phyloP scores from a whole-genome alignment of 1,140 invertebrate species.

The Neodiprion lecontei region DNA sequence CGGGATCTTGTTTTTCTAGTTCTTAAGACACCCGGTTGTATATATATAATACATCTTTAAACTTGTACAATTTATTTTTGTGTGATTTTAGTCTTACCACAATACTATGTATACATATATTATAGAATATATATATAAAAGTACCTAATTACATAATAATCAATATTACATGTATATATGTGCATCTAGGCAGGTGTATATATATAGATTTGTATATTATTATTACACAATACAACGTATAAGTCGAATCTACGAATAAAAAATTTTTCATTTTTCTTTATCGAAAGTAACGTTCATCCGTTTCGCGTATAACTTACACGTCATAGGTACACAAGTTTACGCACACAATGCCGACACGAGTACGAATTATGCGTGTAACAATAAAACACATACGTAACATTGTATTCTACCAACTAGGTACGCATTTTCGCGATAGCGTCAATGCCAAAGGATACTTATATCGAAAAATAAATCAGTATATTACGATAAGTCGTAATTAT shows the following conservation, averaged over 20 bases:
- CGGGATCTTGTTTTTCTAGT: not conserved
- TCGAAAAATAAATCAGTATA: conserved; percentile 3
- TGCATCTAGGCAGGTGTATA: not conserved
- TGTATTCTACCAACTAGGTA: too few species aligned
- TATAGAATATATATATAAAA: not conserved
- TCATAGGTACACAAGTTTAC: too few species aligned
- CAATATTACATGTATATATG: not conserved
- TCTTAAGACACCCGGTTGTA: not conserved
- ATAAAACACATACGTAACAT: too few species aligned
- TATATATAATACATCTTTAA: not conserved
- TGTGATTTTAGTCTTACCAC: not conserved
- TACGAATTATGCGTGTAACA: too few species aligned
- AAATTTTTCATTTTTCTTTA: too few species aligned
- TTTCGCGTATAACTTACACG: too few species aligned
- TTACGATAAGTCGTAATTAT: not conserved
- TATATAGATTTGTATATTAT: too few species aligned
- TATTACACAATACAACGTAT: too few species aligned
- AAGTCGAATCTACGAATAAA: too few species aligned
- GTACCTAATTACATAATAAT: not conserved
- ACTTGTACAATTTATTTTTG: conserved; percentile 8
- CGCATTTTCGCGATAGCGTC: not conserved
- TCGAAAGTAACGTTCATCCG: too few species aligned
- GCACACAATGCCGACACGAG: too few species aligned
- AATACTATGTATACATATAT: not conserved
- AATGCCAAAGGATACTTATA: not conserved